Percentiles rank a stretch among this genome's conserved stretches.
phyloP scores from a whole-genome alignment of 2,113 vertebrate species.

The Triplophysa rosa region DNA sequence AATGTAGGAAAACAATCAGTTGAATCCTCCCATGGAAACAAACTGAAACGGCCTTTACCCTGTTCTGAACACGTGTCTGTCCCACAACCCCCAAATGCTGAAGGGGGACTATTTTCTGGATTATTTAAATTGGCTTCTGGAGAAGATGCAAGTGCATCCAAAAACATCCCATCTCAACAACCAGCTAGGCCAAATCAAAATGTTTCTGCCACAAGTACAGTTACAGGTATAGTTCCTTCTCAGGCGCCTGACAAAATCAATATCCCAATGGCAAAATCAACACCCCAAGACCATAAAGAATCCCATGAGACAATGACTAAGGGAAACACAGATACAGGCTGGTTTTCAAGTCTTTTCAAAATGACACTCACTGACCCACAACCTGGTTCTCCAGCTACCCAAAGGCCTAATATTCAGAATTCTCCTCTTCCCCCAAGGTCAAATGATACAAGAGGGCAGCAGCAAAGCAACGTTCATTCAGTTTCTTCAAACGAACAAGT shows the following conservation, averaged over 20 bases:
- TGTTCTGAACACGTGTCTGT: slow-evolving; percentile 65
- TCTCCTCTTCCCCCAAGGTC: slow-evolving; percentile 37
- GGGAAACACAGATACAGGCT: slow-evolving; percentile 65
- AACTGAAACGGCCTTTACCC: slow-evolving; percentile 73
- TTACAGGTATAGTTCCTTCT: background rate
- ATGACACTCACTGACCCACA: slow-evolving; percentile 37
- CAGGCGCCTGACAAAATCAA: slow-evolving; percentile 12
- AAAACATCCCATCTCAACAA: slow-evolving; percentile 47
- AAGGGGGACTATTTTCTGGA: slow-evolving; percentile 65
- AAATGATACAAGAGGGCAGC: slow-evolving; percentile 54
- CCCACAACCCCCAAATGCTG: slow-evolving; percentile 58
- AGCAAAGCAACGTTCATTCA: slow-evolving; percentile 30
- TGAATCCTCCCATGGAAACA: slow-evolving; percentile 68
- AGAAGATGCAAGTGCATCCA: slow-evolving; percentile 61
- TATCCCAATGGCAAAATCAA: background rate
- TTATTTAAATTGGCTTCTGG: slow-evolving; percentile 70
- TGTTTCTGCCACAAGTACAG: slow-evolving; percentile 28
- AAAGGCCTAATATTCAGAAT: slow-evolving; percentile 11
- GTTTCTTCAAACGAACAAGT: slow-evolving; percentile 23
- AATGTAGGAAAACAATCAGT: slow-evolving; percentile 58
- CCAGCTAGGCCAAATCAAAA: slow-evolving; percentile 42
- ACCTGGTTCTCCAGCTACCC: slow-evolving; percentile 7
- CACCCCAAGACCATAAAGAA: slow-evolving; percentile 13
- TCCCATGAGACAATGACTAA: slow-evolving; percentile 45
- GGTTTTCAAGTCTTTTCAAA: slow-evolving; percentile 72